Base-by-base conservation (phyloP, 2,113 vertebrate genomes). In the Anser brachyrhynchus region DNA sequence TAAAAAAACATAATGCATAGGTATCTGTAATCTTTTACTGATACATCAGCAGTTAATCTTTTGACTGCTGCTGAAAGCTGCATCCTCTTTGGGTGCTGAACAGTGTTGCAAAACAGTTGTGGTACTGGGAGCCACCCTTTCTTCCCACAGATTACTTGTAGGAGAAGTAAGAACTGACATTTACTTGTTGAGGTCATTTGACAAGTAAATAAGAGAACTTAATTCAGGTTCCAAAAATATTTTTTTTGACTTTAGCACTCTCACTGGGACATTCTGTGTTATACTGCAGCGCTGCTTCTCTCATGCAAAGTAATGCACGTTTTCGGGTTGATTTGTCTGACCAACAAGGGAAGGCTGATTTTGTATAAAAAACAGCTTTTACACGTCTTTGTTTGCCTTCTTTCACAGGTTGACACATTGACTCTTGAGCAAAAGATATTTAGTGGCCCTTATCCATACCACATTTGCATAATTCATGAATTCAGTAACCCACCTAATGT, bases 401-500 rank as follows among this genome's bases (percentile, higher is more conserved):
- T 61, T 89, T 84, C 58, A 29, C 87, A 99, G 99, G 99, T 99
- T 78, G 99, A 99, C 95, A 99, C 99, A 0, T 95, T 99, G 51
- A 98, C 98, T 5, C 90, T 99, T 89, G 99, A 99, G 96, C 99
- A 98, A 51, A 99, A 99, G 96, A 98, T 99, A 33, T 99, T 99
- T 92, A 99, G 99, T 78, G 99, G 99, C 4, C 99, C 99, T 5
- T 99, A 99, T 84, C 99, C 99, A 1, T 99, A 99, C 92, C 99
- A 99, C 87, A 99, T 99, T 29, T 99, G 99, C 57, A 98, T 99
- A 26, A 99, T 99, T 90, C 99, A 99, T 26, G 99, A 99, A 84
- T 99, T 99, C 97, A 99, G 99, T 96, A 99, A 99, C 84, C 99
- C 99, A 10, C 99, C 99, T 67, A 99, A 99, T 29, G 99, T 99